Percentiles rank a stretch among this genome's conserved stretches.
These are phyloP conservation scores for Plumapathes pennacea DNA, from an alignment of 92 coral and sea anemone genomes.

Conservation along the genomic window DNA sequence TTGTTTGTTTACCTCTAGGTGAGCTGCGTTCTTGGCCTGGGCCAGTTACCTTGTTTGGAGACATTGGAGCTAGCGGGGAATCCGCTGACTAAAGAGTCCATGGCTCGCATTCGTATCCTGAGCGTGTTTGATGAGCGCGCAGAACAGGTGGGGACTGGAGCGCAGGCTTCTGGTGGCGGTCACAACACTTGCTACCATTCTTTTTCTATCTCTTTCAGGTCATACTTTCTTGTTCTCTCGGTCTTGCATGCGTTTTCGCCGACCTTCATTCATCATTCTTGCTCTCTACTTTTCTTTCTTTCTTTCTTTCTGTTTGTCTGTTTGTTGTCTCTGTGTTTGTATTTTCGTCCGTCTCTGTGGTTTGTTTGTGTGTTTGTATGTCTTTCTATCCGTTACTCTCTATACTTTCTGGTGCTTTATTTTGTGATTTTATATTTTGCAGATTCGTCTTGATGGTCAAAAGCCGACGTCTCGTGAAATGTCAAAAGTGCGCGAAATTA, in stretches of 20 bases:
- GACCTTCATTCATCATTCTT: too few species aligned
- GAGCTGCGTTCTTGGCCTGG: constrained; percentile 56
- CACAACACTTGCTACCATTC: too few species aligned
- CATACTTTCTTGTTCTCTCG: too few species aligned
- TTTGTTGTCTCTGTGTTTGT: too few species aligned
- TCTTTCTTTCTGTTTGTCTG: too few species aligned
- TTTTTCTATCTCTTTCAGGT: too few species aligned
- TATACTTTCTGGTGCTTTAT: background rate
- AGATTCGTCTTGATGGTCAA: constrained; percentile 69
- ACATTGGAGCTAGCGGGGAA: constrained; percentile 62
- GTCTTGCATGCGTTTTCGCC: too few species aligned
- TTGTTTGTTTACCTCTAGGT: too few species aligned
- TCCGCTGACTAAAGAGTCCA: constrained; percentile 71
- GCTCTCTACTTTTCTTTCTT: too few species aligned
- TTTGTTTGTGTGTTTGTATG: too few species aligned
- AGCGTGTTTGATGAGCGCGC: constrained; percentile 97
- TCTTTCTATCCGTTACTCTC: too few species aligned
- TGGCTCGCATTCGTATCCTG: constrained; percentile 83
- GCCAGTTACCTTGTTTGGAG: constrained; percentile 89
- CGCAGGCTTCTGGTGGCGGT: too few species aligned
- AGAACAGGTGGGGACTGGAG: constrained; percentile 71
- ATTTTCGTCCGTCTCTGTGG: background rate
- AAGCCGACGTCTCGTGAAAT: constrained; percentile 67
- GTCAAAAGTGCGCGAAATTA: constrained; percentile 58
- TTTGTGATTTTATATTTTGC: background rate